Conservation (phyloP, 30 jellyfish, hydroid and myxozoan genomes). For the Pseudorhiza aurosa region DNA sequence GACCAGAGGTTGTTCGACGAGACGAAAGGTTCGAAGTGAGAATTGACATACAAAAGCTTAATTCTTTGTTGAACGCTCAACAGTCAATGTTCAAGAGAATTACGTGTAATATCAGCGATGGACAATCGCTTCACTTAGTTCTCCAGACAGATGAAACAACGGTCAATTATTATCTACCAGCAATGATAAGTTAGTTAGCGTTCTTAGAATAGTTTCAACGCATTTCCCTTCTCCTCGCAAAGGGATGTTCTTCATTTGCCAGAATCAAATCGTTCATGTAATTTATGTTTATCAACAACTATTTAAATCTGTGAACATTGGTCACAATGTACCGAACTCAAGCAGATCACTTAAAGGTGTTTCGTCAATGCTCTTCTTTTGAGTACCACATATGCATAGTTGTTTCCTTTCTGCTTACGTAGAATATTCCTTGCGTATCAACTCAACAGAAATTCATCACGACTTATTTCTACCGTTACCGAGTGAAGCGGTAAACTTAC, state of each 20-base stretch:
- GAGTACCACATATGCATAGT: no score
- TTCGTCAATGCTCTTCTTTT: no score
- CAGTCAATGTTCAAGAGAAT: constrained; percentile 61
- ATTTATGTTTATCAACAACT: no score
- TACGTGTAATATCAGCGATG: constrained; percentile 73
- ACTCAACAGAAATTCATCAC: no score
- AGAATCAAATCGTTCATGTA: neutral
- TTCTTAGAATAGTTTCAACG: neutral
- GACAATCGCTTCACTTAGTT: constrained; percentile 72
- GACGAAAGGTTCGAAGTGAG: constrained; percentile 81
- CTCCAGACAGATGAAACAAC: constrained; percentile 71
- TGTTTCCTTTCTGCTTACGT: no score
- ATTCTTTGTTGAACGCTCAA: constrained; percentile 84
- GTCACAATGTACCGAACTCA: no score
- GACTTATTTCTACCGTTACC: no score
- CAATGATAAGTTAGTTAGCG: constrained; percentile 30
- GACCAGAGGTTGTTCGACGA: constrained; percentile 34
- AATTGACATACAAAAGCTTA: constrained; percentile 75
- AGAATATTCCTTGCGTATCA: no score
- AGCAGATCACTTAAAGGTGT: no score
- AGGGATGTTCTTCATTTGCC: neutral
- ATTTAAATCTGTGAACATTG: no score
- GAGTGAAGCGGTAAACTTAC: no score
- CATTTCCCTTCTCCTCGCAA: neutral
- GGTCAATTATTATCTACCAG: constrained; percentile 72